Evolutionary conservation across 2,888 invertebrate species (phyloP).

Genomic region (Cremastinae sp.): DNA sequence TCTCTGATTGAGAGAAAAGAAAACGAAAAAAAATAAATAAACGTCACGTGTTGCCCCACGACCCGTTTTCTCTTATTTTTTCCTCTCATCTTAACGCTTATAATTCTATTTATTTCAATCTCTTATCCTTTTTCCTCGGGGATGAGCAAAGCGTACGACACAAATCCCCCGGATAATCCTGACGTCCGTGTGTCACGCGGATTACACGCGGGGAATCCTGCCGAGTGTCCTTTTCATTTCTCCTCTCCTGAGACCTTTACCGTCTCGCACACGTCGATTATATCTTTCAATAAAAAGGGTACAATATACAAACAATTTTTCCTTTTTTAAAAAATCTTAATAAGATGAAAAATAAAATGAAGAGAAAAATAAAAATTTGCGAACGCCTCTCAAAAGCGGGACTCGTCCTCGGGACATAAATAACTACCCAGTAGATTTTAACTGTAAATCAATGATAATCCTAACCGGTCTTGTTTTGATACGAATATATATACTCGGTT

Average conservation of each 20-base stretch:
- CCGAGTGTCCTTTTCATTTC: constrained; percentile 10
- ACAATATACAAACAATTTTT: no score
- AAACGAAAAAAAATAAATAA: neutral
- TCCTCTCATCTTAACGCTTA: constrained; percentile 27
- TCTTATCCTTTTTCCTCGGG: constrained; percentile 25
- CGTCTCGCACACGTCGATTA: constrained; percentile 48
- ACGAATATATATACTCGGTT: constrained; percentile 23
- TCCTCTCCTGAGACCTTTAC: constrained; percentile 41
- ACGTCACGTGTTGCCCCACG: constrained; percentile 29
- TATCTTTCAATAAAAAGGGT: constrained; percentile 34
- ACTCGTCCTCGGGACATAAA: constrained; percentile 52
- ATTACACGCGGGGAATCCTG: constrained; percentile 46
- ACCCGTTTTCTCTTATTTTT: constrained; percentile 22
- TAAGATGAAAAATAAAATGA: no score
- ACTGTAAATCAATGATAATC: constrained; percentile 59
- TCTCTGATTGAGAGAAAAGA: neutral
- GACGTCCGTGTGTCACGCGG: constrained; percentile 54
- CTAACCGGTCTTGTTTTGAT: constrained; percentile 54
- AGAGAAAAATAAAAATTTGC: no score
- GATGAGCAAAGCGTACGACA: constrained; percentile 46
- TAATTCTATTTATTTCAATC: constrained; percentile 39
- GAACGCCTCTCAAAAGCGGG: constrained; percentile 39
- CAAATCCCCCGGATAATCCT: constrained; percentile 62
- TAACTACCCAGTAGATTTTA: constrained; percentile 42
- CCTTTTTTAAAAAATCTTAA: no score